A percentile compares a stretch with the other conserved stretches of the same genome.
phyloP scores from a whole-genome alignment of 2,888 invertebrate genomes.

The Pelosia muscerda region DNA sequence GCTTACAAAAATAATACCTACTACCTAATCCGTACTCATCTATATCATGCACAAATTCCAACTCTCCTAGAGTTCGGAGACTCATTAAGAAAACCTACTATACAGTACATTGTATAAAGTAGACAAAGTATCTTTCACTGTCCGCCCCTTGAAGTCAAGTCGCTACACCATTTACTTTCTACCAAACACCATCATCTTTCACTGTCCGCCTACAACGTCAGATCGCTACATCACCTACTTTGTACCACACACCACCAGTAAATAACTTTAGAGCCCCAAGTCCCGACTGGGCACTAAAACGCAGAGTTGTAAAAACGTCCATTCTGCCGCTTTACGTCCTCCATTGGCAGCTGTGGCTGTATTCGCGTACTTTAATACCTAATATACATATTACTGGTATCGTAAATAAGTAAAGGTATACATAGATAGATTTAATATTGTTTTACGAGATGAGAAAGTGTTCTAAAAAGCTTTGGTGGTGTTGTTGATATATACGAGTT shows the following conservation, averaged over 20 bases:
- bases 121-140: no score
- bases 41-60: no score
- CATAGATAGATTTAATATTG: not conserved
- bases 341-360: conserved; percentile 67
- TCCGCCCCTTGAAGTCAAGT: not conserved
- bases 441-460: not conserved
- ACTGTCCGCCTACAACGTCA: not conserved
- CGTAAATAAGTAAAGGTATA: conserved; percentile 45
- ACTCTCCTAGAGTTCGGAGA: no score
- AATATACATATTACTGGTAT: conserved; percentile 53
- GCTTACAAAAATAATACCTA: no score
- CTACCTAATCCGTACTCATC: no score
- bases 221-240: conserved; percentile 3
- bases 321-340: conserved; percentile 58
- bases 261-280: conserved; percentile 71
- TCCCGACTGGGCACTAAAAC: conserved; percentile 67
- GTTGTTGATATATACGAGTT: not conserved
- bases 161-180: no score
- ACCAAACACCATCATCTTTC: not conserved
- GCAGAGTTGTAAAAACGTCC: conserved; percentile 68
- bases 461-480: not conserved
- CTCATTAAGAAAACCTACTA: no score
- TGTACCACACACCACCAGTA: conserved; percentile 54
- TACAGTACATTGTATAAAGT: no score
- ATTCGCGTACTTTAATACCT: conserved; percentile 53